phyloP scores from a whole-genome alignment of 2,797 vertebrate genomes.

The Epinephelus coioides region DNA sequence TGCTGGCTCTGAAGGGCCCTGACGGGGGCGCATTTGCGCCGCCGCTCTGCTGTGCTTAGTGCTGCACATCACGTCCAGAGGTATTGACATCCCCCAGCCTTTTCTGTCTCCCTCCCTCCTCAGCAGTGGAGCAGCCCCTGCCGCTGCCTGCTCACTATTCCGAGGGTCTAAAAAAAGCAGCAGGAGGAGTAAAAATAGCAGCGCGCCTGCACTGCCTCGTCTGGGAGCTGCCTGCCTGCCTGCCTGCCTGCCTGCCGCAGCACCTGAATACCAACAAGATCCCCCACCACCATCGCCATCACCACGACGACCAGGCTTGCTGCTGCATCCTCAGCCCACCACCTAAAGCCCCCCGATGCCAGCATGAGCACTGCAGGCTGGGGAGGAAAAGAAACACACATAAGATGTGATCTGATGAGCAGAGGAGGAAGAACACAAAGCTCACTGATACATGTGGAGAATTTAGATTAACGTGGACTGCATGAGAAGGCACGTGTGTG shows the following conservation, averaged over 20 bases:
- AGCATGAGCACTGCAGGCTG: slow-evolving; percentile 37
- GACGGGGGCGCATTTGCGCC: slow-evolving; percentile 68
- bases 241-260: slow-evolving; percentile 86
- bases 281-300: slow-evolving; percentile 58
- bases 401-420: slow-evolving; percentile 17
- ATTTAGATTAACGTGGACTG: neutral
- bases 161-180: slow-evolving; percentile 97
- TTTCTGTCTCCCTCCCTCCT: slow-evolving; percentile 53
- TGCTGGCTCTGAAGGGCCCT: slow-evolving; percentile 48
- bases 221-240: slow-evolving; percentile 86
- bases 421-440: neutral
- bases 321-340: slow-evolving; percentile 53
- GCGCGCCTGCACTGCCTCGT: slow-evolving; percentile 90
- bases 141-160: slow-evolving; percentile 92
- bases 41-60: slow-evolving; percentile 51
- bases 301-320: slow-evolving; percentile 56
- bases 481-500: neutral
- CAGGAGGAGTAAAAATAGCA: slow-evolving; percentile 97
- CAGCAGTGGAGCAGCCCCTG: slow-evolving; percentile 78
- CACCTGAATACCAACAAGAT: slow-evolving; percentile 94
- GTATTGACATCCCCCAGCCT: slow-evolving; percentile 87
- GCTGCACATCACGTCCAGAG: slow-evolving; percentile 86
- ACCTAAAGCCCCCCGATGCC: slow-evolving; percentile 4
- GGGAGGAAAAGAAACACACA: neutral
- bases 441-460: neutral